These are phyloP conservation scores for Dicrurus megarhynchus DNA, from an alignment of 2,113 vertebrate species.

Conservation along the genomic window DNA sequence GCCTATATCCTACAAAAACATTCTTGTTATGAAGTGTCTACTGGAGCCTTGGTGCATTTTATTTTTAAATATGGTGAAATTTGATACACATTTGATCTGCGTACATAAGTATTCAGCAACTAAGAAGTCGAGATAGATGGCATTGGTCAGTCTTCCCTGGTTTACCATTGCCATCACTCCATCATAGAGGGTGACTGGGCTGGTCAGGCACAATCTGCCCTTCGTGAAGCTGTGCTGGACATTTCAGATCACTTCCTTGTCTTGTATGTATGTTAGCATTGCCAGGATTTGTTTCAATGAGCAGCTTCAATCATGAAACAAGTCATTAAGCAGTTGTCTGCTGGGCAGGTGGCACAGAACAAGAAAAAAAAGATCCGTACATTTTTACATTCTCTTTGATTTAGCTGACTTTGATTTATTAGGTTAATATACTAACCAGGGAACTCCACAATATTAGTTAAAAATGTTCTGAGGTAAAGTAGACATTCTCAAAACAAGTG, in stretches of 20 bases:
- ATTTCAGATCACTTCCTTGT: neutral
- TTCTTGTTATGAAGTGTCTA: neutral
- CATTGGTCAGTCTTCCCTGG: neutral
- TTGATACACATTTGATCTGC: neutral
- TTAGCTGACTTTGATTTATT: neutral
- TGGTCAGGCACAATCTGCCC: neutral
- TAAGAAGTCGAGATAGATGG: neutral
- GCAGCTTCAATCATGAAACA: neutral
- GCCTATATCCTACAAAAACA: neutral
- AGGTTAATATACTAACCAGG: neutral
- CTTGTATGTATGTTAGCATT: neutral
- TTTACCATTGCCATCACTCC: neutral
- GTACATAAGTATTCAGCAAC: neutral
- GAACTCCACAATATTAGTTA: neutral
- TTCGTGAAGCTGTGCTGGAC: neutral
- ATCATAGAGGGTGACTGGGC: neutral
- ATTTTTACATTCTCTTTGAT: neutral
- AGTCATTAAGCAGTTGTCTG: neutral
- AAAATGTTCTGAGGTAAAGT: neutral
- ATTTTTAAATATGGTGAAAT: neutral
- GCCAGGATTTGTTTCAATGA: neutral
- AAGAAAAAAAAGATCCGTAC: neutral
- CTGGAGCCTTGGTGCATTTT: neutral
- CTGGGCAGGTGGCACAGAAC: neutral
- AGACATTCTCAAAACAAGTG: neutral